phyloP scores from a whole-genome alignment of 2,888 invertebrate species.

The Scrobipalpa costella region DNA sequence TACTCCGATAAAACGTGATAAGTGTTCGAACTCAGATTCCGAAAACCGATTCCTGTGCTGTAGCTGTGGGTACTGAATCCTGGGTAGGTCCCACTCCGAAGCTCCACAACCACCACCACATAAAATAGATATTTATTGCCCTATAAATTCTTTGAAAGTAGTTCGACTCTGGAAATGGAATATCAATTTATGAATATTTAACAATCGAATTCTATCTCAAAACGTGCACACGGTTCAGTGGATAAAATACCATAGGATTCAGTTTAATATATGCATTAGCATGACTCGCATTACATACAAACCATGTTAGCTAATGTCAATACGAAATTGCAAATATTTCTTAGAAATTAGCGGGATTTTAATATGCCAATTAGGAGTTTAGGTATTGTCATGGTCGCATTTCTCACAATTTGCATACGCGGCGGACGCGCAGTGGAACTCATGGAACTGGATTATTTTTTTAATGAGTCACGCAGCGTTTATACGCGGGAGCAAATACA shows the following conservation, averaged over 20 bases:
- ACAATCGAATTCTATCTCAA: conserved; percentile 18
- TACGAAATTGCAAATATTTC: neutral
- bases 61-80: neutral
- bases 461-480: conserved; percentile 43
- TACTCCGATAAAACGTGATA: conserved; percentile 53
- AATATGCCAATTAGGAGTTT: conserved; percentile 42
- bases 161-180: conserved; percentile 15
- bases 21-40: conserved; percentile 49
- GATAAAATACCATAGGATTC: conserved; percentile 26
- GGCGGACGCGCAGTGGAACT: conserved; percentile 29
- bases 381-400: neutral
- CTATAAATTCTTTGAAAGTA: conserved; percentile 23
- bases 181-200: conserved; percentile 23
- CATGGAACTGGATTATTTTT: conserved; percentile 46
- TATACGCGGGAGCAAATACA: conserved; percentile 10
- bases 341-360: conserved; percentile 44
- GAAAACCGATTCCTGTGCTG: conserved; percentile 41
- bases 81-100: neutral
- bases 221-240: neutral
- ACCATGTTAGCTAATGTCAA: neutral
- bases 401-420: conserved; percentile 45
- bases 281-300: neutral
- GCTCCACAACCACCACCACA: conserved; percentile 16
- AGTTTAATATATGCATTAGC: neutral
- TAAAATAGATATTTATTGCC: conserved; percentile 23